Base-by-base conservation (phyloP, 2,113 vertebrate genomes). In the Oreochromis spilurus region DNA sequence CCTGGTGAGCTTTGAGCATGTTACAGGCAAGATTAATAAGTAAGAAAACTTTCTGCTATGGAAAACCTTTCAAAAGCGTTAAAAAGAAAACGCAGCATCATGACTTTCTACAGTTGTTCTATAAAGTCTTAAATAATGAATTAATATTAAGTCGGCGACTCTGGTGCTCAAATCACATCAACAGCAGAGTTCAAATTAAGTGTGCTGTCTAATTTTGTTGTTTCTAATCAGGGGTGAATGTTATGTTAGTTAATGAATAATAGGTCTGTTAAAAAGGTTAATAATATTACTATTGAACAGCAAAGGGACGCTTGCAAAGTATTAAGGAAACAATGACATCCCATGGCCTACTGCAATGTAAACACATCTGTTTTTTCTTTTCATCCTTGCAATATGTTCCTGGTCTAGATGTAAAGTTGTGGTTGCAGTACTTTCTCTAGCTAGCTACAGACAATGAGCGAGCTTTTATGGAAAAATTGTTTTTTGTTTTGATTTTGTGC, bases 1-100 rank as follows among this genome's bases (percentile, higher is more conserved):
- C 93, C 91, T 79, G 77, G 58, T 82, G 83, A 75, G 83, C 84
- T 79, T 21, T 86, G 52, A 67, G 58, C 40, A 79, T 21, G 19
- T 83, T 43, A 80, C 81, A 67, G 34, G 60, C 10, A 75, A 80
- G 75, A 88, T 90, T 80, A 85, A 36, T 50, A 81, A 79, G 48
- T 24, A 24, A 48, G 34, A 4, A 65, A 87, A 50, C 24, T 78
- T 77, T 24, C 19, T 45, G 3, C 34, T 62, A 16, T 43, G 9
- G n/a, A 81, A 11, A 54, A 82, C 58, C 14, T 13, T 50, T 70
- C 29, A 86, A 45, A 48, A 60, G 31, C 45, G 43, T 77, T 77
- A 14, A 79, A 53, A 29, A 19, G 11, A 4, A 21, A 77, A 77
- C 2, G 1, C n/a, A 58, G 7, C 45, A 9, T 57, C 21, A 40